Percentiles rank a stretch among this genome's conserved stretches.
phyloP scores from a whole-genome alignment of 1,140 invertebrate genomes.

The Theocolax elegans region DNA sequence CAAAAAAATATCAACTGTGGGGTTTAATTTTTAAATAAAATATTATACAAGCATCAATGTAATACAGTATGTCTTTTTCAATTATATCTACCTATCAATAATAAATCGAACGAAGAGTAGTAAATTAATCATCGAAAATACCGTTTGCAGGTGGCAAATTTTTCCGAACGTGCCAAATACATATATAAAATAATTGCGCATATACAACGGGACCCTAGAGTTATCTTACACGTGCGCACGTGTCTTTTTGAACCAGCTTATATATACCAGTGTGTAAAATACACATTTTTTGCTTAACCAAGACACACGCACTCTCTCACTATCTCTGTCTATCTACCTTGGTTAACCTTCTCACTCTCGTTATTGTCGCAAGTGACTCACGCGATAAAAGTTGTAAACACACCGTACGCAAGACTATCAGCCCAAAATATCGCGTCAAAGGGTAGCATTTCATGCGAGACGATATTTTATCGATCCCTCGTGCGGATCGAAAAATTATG shows the following conservation, averaged over 20 bases:
- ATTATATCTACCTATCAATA: no score
- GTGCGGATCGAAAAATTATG: conserved; percentile 15
- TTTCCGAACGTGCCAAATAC: background rate
- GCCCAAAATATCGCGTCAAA: conserved; percentile 27
- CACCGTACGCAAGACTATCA: conserved; percentile 5
- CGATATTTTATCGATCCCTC: conserved; percentile 23
- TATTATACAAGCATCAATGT: no score
- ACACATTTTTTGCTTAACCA: background rate
- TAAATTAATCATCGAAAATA: conserved; percentile 27
- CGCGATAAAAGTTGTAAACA: conserved; percentile 28
- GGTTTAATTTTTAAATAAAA: no score
- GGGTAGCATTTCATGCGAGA: conserved; percentile 37
- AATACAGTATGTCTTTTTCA: no score
- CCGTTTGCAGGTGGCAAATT: conserved; percentile 6
- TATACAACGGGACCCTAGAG: background rate
- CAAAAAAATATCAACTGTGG: no score
- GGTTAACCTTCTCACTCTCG: background rate
- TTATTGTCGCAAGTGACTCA: conserved; percentile 31
- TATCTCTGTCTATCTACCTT: no score
- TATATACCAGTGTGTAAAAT: background rate
- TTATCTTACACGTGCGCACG: background rate
- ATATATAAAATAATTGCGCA: conserved; percentile 4
- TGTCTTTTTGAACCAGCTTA: background rate
- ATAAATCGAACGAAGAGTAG: background rate
- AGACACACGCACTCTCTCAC: background rate